These are phyloP conservation scores for Macaca mulatta DNA, from an alignment of 2,113 vertebrate genomes.

Conservation along the genomic window DNA sequence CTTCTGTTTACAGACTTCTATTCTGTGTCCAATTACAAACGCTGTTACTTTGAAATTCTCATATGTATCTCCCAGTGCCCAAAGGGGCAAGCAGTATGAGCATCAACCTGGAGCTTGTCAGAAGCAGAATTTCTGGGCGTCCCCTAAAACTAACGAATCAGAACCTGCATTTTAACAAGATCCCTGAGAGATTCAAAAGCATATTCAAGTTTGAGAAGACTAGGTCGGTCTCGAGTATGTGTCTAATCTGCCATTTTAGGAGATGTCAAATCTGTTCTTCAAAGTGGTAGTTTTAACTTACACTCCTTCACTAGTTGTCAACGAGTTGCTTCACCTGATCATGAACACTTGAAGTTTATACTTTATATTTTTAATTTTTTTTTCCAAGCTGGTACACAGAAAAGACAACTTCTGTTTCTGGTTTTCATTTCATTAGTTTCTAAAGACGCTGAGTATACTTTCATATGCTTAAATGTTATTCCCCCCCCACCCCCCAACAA, in stretches of 20 bases:
- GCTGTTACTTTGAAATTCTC: background rate
- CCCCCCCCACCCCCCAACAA: background rate
- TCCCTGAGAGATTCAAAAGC: background rate
- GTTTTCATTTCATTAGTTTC: constrained; percentile 26
- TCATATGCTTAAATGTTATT: background rate
- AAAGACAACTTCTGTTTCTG: background rate
- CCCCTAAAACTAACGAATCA: background rate
- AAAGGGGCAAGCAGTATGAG: background rate
- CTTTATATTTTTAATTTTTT: background rate
- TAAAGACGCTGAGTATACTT: background rate
- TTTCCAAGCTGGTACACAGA: background rate
- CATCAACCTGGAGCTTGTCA: background rate
- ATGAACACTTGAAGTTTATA: background rate
- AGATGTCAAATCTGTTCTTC: constrained; percentile 6
- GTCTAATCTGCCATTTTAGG: background rate
- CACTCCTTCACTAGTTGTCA: background rate
- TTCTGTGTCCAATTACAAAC: background rate
- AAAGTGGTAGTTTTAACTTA: background rate
- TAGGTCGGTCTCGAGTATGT: background rate
- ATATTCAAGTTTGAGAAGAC: background rate
- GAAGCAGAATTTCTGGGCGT: background rate
- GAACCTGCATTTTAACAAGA: background rate
- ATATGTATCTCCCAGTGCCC: background rate
- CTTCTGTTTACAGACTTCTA: background rate
- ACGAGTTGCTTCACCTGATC: background rate